phyloP scores from a whole-genome alignment of 2,797 vertebrate species.

The Aldrovandia affinis region DNA sequence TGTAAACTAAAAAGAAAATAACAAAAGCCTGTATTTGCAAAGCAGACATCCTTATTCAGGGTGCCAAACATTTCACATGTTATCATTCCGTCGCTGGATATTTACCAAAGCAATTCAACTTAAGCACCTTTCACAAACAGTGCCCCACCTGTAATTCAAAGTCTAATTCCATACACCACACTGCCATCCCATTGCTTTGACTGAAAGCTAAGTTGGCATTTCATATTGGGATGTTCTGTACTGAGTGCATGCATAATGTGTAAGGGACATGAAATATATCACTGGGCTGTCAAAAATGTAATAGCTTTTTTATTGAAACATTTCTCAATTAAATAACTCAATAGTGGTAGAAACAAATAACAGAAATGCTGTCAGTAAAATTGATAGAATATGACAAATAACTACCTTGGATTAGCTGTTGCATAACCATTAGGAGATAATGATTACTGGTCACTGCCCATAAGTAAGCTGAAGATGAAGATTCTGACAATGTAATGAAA shows the following conservation, averaged over 20 bases:
- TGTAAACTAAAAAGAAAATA: neutral
- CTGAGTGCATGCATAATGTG: neutral
- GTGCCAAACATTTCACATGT: neutral
- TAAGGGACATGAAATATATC: neutral
- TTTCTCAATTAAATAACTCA: neutral
- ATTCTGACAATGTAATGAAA: slow-evolving; percentile 67
- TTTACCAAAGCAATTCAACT: neutral
- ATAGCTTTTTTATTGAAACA: neutral
- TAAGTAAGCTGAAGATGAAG: slow-evolving; percentile 53
- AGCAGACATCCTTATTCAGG: neutral
- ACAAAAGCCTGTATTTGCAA: neutral
- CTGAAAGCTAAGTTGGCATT: neutral
- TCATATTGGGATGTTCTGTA: neutral
- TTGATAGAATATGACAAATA: slow-evolving; percentile 48
- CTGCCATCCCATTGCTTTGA: neutral
- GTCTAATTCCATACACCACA: no score
- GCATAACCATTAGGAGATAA: slow-evolving; percentile 42
- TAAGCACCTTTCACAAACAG: neutral
- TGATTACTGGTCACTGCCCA: slow-evolving; percentile 11
- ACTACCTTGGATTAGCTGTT: slow-evolving; percentile 35
- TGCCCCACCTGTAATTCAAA: neutral
- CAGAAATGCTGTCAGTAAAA: neutral
- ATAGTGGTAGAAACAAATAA: neutral
- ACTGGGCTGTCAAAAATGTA: neutral
- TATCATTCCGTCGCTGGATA: neutral